These are phyloP conservation scores for Podarcis raffonei DNA, from an alignment of 2,113 vertebrate genomes.

Conservation along the genomic window DNA sequence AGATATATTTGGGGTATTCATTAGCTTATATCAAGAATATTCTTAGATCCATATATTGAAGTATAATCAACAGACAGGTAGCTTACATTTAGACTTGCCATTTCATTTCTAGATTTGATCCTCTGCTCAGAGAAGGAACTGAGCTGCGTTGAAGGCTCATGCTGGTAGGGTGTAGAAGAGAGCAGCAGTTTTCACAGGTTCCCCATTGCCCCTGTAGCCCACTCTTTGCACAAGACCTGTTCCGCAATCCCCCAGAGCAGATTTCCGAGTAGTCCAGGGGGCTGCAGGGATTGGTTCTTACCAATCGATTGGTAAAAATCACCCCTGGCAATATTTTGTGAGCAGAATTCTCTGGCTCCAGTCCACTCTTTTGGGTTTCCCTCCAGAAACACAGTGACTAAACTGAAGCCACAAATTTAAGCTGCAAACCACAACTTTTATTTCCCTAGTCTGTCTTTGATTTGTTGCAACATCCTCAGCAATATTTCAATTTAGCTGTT, in stretches of 20 bases:
- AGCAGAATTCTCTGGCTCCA: not conserved
- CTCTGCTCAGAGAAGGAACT: not conserved
- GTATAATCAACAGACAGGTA: no score
- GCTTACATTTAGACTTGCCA: no score
- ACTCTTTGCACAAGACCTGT: not conserved
- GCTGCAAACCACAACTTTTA: not conserved
- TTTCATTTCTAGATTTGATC: not conserved
- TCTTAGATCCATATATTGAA: no score
- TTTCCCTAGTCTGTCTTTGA: conserved; percentile 17
- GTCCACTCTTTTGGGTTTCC: not conserved
- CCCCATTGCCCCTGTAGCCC: not conserved
- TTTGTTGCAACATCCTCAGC: not conserved
- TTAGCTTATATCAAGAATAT: no score
- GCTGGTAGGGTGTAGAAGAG: not conserved
- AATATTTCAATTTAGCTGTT: conserved; percentile 8
- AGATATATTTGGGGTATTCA: no score
- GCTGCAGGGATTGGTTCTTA: not conserved
- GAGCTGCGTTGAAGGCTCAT: not conserved
- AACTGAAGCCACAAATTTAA: not conserved
- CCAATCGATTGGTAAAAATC: not conserved
- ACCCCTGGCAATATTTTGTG: not conserved
- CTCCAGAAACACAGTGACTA: not conserved
- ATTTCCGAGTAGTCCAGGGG: not conserved
- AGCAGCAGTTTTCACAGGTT: not conserved
- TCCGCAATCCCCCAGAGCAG: not conserved